Base-by-base conservation (phyloP, 35 echinoderm and acorn worm species). In the Apostichopus californicus region DNA sequence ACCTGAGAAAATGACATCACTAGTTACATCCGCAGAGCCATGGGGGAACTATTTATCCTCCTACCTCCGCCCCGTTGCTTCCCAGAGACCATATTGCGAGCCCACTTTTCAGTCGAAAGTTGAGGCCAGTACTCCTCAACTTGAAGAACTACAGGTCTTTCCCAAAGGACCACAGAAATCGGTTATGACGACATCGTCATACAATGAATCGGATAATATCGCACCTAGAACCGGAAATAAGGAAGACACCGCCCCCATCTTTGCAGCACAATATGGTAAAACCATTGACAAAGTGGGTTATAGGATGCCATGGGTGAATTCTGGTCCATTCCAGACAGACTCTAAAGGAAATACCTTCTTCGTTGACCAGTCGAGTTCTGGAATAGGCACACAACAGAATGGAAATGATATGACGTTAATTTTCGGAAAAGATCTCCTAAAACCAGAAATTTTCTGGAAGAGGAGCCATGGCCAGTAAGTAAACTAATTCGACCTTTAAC, bases 111-210 rank as follows among this genome's bases (percentile, higher is more conserved):
- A 83, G 52, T 15, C 80, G 55, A 56, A 83, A 25, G n/a, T 3
- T n/a, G 18, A 56, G 7, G 17, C 52, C 10, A 17, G 34, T 17
- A 53, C 26, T 5, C 14, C 55, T 8, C 80, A 83, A 12, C 55
- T 83, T 83, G 80, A 83, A 55, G 80, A 83, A 83, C 55, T 83
- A 12, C 21, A 53, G 8, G 80, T 83, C 10, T 15, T 83, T 55
- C 46, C 10, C 4, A 55, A 56, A 56, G 80, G 17, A 13, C 25
- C 52, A 7, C 80, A 46, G 55, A 17, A 55, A 56, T 5, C 80
- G 7, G 55, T 18, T 55, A 11, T 13, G 55, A 56, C 55, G 52
- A 83, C 80, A 34, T 6, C 21, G 1, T 8, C 80, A 6, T 56
- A 83, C 25, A 53, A 12, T 3, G 80, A 83, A 20, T n/a, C 34